Conservation (phyloP, 2,888 invertebrate species). For the Ptychoptera contaminata region DNA sequence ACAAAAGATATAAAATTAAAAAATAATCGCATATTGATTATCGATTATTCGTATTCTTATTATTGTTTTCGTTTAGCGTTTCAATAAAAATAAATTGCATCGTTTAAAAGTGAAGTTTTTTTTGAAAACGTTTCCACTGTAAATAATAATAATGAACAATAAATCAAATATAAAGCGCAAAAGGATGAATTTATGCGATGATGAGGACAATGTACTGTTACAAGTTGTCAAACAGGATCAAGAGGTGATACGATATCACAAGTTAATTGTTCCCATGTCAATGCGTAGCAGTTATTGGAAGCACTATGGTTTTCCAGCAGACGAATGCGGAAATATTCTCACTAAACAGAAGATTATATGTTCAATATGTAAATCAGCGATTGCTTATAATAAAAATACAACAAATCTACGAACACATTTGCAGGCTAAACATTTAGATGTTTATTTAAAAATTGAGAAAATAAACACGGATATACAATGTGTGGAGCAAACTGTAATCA, state of each 20-base stretch:
- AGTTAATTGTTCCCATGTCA: slow-evolving; percentile 7
- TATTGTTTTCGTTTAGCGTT: too few relatives aligned
- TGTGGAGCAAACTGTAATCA: neutral
- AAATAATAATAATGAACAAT: too few relatives aligned
- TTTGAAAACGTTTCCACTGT: too few relatives aligned
- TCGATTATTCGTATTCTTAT: too few relatives aligned
- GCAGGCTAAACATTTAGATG: slow-evolving; percentile 17
- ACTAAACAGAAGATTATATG: slow-evolving; percentile 29
- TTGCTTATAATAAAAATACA: slow-evolving; percentile 29
- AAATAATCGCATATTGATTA: too few relatives aligned
- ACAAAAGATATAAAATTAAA: too few relatives aligned
- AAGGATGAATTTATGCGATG: too few relatives aligned
- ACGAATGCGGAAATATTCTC: slow-evolving; percentile 24
- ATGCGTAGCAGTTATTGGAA: slow-evolving; percentile 31
- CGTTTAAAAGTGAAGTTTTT: too few relatives aligned
- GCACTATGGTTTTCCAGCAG: slow-evolving; percentile 29
- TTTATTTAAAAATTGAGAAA: slow-evolving; percentile 13
- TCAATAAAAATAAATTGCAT: too few relatives aligned
- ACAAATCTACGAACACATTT: slow-evolving; percentile 20
- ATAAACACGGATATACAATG: slow-evolving; percentile 5
- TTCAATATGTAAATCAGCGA: slow-evolving; percentile 22
- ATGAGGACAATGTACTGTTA: too few relatives aligned
- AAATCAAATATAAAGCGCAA: too few relatives aligned
- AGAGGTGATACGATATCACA: neutral
- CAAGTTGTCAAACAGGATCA: neutral